Base-by-base conservation (phyloP, 2,888 invertebrate species). In the Cenopis cana region DNA sequence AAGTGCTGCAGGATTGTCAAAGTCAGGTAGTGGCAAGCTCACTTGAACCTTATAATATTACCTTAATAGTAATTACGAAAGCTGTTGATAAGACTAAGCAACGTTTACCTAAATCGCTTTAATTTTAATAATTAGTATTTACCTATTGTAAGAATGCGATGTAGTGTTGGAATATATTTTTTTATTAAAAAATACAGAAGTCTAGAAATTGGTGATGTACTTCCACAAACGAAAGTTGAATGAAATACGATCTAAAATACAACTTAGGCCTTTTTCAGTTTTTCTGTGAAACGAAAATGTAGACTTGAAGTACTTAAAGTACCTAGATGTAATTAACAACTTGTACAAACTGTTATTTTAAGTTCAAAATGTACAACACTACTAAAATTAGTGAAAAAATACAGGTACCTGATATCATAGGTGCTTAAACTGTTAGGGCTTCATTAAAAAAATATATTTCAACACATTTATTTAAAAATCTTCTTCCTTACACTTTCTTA, bases 401-500 rank as follows among this genome's bases (percentile, higher is more conserved):
- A 29, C 55, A 29, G 18, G 54, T 54, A 46, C 52, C 64, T 64
- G 50, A 54, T 52, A 52, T 52, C 54, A 38, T n/a, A 38, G 38
- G 41, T 66, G 18, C 52, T 36, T 50, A n/a, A 55, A 29, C 55
- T 61, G 41, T 46, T 61, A 17, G 10, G 36, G n/a, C 36, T 41
- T 66, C 24, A 9, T 49, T 72, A 62, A 72, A 72, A 72, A 86
- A 84, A 78, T 86, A 85, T 89, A 86, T 89, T 85, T 82, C 83
- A 85, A 79, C 85, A 86, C 84, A 78, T 73, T 67, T 67, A 61
- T 56, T 66, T 67, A 67, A 60, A 56, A 65, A 65, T 46, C 36
- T 81, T 81, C 81, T 85, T 87, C 86, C 86, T 86, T 88, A n/a
- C 90, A 90, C 90, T 85, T 84, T 85, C 81, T 86, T 82, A 61